Conservation (phyloP, 2,888 invertebrate genomes). For the Polymixis lichenea region DNA sequence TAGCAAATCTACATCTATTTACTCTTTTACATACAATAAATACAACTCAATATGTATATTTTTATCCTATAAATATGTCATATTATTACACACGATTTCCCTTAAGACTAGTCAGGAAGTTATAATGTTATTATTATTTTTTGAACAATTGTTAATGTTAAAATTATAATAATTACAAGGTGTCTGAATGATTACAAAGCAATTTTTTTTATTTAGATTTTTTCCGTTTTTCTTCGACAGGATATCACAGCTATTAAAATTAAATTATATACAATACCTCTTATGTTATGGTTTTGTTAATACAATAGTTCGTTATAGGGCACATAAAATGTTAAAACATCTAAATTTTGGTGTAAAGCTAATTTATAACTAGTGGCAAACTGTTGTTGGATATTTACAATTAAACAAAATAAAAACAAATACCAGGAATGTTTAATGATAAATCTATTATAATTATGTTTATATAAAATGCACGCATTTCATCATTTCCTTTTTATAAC, state of each 20-base stretch:
- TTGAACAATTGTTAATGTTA: constrained; percentile 67
- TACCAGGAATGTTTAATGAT: constrained; percentile 65
- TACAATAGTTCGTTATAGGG: constrained; percentile 74
- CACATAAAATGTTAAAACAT: constrained; percentile 75
- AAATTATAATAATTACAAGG: constrained; percentile 65
- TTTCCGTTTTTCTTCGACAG: constrained; percentile 76
- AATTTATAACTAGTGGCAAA: constrained; percentile 87
- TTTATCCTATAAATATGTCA: constrained; percentile 76
- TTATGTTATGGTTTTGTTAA: constrained; percentile 71
- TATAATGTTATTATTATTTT: constrained; percentile 67
- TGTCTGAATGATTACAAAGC: constrained; percentile 69
- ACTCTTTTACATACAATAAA: constrained; percentile 82
- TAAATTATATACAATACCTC: constrained; percentile 80
- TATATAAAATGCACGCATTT: constrained; percentile 68
- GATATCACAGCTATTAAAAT: constrained; percentile 89
- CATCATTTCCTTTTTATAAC: constrained; percentile 32
- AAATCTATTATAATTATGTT: constrained; percentile 52
- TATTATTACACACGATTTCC: constrained; percentile 74
- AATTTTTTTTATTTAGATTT: constrained; percentile 70
- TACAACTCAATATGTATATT: constrained; percentile 77
- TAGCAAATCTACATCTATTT: constrained; percentile 74
- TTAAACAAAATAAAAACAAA: constrained; percentile 64
- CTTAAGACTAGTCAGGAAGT: constrained; percentile 87
- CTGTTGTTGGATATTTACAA: constrained; percentile 71
- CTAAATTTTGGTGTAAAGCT: constrained; percentile 90